phyloP scores from a whole-genome alignment of 2,113 vertebrate genomes.

The Pycnonotus jocosus region DNA sequence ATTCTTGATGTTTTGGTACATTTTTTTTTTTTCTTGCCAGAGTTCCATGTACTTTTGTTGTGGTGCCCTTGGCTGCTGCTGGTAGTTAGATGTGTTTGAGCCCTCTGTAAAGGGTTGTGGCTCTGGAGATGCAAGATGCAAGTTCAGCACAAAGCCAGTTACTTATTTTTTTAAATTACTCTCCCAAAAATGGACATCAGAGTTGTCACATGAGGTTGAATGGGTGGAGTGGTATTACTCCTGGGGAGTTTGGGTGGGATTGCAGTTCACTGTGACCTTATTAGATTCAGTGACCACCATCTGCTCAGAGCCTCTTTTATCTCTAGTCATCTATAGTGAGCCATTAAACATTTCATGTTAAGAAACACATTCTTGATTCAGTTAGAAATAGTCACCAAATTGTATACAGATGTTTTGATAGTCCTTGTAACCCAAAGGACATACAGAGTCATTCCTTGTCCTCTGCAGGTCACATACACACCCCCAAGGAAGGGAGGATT shows the following conservation, averaged over 20 bases:
- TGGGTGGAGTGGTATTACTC: not conserved
- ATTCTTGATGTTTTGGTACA: not conserved
- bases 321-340: not conserved
- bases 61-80: not conserved
- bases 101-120: not conserved
- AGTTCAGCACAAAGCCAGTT: not conserved
- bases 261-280: not conserved
- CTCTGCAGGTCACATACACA: not conserved
- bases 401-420: not conserved
- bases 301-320: not conserved
- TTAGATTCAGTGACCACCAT: not conserved
- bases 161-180: not conserved
- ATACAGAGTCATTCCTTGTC: not conserved
- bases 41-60: not conserved
- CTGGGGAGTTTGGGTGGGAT: not conserved
- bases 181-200: not conserved
- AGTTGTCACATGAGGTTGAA: not conserved
- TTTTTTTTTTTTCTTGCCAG: not conserved
- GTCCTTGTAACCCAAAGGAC: not conserved
- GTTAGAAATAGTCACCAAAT: not conserved
- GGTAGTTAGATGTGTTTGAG: not conserved
- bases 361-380: not conserved
- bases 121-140: not conserved
- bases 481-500: not conserved
- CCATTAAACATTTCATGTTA: not conserved